A percentile compares a stretch with the other conserved stretches of the same genome.
Conservation (phyloP, 53 echinoderm and acorn worm species). For the Antedon mediterranea region DNA sequence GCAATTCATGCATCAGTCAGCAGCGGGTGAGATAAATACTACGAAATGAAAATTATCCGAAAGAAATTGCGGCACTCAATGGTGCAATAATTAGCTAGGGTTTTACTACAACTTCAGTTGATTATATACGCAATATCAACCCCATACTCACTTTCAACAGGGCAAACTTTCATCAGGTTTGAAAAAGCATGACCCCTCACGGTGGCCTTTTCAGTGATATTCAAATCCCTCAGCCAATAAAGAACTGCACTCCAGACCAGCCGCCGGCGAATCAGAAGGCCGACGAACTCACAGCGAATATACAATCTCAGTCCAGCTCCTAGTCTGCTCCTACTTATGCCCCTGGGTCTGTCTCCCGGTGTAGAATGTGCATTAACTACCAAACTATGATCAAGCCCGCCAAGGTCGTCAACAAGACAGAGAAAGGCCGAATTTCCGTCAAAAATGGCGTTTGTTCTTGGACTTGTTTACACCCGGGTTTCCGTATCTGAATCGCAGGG, state of each 20-base stretch:
- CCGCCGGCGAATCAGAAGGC: constrained; percentile 37
- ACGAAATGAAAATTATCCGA: neutral
- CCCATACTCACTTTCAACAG: neutral
- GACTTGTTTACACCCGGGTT: constrained; percentile 99
- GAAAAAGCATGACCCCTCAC: constrained; percentile 1
- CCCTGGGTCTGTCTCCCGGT: neutral
- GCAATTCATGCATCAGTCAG: neutral
- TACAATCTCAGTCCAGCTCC: neutral
- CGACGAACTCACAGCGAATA: constrained; percentile 20
- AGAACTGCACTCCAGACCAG: constrained; percentile 28
- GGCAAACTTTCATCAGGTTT: neutral
- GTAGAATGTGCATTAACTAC: neutral
- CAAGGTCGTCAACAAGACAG: constrained; percentile 13
- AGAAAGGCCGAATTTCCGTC: constrained; percentile 90
- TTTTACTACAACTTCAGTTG: neutral
- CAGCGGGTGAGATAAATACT: neutral
- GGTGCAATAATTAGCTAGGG: neutral
- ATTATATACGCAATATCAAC: neutral
- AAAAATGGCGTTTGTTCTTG: constrained; percentile 99
- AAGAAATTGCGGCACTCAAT: neutral
- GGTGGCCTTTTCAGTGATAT: constrained; percentile 28
- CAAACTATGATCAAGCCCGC: neutral
- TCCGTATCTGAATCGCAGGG: constrained; percentile 90
- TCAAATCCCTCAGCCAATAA: constrained; percentile 46
- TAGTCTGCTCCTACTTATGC: neutral